Evolutionary conservation across 1,140 invertebrate species (phyloP).

Genomic region (Eurosta solidaginis): DNA sequence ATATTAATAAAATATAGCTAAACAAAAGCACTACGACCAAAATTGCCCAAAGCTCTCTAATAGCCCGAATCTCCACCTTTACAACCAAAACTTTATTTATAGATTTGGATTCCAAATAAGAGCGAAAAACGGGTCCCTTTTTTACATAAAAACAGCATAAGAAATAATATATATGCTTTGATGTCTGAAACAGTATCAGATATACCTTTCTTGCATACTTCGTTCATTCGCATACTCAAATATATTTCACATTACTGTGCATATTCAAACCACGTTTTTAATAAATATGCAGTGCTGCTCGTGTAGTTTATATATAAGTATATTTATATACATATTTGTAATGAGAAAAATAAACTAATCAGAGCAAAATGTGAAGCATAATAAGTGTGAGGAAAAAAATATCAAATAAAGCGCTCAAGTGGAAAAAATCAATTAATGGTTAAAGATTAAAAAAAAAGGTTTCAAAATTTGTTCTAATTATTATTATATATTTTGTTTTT

Average conservation of each 20-base stretch:
- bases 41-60: too few relatives aligned
- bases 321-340: background rate
- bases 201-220: too few relatives aligned
- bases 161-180: too few relatives aligned
- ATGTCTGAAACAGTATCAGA: background rate
- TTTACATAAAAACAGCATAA: too few relatives aligned
- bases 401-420: background rate
- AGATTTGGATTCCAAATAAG: too few relatives aligned
- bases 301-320: too few relatives aligned
- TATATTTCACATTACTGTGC: background rate
- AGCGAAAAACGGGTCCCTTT: too few relatives aligned
- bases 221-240: background rate
- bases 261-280: background rate
- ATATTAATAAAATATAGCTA: too few relatives aligned
- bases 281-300: background rate
- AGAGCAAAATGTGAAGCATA: background rate
- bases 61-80: too few relatives aligned
- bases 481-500: background rate
- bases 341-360: background rate
- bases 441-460: background rate
- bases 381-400: background rate
- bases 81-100: too few relatives aligned
- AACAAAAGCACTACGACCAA: too few relatives aligned
- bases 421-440: background rate
- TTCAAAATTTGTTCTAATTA: background rate